Base-by-base conservation (phyloP, 2,113 vertebrate species). In the Marmota flaviventris region DNA sequence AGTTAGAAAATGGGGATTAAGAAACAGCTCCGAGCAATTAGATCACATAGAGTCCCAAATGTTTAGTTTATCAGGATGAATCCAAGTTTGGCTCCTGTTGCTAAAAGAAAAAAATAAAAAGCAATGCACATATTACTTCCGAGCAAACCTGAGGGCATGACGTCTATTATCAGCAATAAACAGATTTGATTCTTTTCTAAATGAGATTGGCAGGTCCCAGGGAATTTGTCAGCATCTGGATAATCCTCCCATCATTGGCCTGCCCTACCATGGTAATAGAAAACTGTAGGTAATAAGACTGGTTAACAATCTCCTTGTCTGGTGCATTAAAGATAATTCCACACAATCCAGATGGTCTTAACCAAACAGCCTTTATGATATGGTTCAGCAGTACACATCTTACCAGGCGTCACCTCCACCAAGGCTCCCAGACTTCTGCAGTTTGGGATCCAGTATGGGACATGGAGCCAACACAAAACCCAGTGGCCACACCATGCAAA, bases 161-260 rank as follows among this genome's bases (percentile, higher is more conserved):
- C 61, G 48, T 94, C 82, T 91, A 96, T 94, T 97, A 97, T 97
- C 97, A 97, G 97, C 93, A 93, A 96, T 95, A 89, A 97, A 93
- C 97, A 98, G 97, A 97, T 97, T 83, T 91, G 77, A 92, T 90
- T 96, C 89, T 95, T 95, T 96, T 91, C 67, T 97, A 96, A 97
- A 95, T 0, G 37, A 97, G 96, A 97, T 90, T 96, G 90, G 93
- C 98, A 98, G 98, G 97, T 97, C 98, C 96, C 94, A 83, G 77
- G 70, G 98, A 98, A 98, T 96, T 98, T 97, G 93, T 96, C 97
- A 93, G 96, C 81, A 58, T 63, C 67, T 39, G 72, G 93, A 93
- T 99, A 98, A 98, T 98, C 98, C 96, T 97, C 92, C 96, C 95
- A 94, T 98, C 93, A 93, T 97, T 97, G 98, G 97, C 87, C 98